A percentile compares a stretch with the other conserved stretches of the same genome.
Evolutionary conservation across 1,140 invertebrate species (phyloP).

Genomic region (Drosophila sucinea): DNA sequence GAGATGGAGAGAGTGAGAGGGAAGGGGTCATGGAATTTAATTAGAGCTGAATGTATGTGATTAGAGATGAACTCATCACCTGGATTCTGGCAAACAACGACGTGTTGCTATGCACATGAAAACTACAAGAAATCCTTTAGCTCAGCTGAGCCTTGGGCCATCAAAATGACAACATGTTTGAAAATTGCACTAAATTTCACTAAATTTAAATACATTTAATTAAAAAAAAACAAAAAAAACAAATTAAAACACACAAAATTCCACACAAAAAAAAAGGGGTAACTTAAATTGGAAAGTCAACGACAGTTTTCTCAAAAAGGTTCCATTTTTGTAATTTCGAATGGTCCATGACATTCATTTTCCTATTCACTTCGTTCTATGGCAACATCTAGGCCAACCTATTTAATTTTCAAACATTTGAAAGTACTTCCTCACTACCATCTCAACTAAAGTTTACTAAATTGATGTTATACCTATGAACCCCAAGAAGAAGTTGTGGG

Average conservation of each 20-base stretch:
- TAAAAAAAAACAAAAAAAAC: slow-evolving; percentile 2
- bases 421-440: too few species aligned
- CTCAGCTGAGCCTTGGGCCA: background rate
- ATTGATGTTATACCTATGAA: too few species aligned
- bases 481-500: too few species aligned
- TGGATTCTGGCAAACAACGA: background rate
- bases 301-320: background rate
- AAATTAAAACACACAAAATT: background rate
- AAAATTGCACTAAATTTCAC: too few species aligned
- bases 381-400: too few species aligned
- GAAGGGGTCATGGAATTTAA: slow-evolving; percentile 16
- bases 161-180: slow-evolving; percentile 10
- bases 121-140: background rate
- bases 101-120: slow-evolving; percentile 11
- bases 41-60: slow-evolving; percentile 17
- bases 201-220: slow-evolving; percentile 10
- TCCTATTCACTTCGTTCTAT: too few species aligned
- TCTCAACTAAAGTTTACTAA: too few species aligned
- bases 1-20: background rate
- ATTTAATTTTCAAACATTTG: too few species aligned
- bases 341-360: too few species aligned
- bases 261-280: background rate
- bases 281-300: background rate
- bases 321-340: background rate
- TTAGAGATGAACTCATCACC: slow-evolving; percentile 17